Evolutionary conservation across 1,140 invertebrate genomes (phyloP), one percentile per base, ranked within the genome.

Genomic region (Psilanteris sp.): DNA sequence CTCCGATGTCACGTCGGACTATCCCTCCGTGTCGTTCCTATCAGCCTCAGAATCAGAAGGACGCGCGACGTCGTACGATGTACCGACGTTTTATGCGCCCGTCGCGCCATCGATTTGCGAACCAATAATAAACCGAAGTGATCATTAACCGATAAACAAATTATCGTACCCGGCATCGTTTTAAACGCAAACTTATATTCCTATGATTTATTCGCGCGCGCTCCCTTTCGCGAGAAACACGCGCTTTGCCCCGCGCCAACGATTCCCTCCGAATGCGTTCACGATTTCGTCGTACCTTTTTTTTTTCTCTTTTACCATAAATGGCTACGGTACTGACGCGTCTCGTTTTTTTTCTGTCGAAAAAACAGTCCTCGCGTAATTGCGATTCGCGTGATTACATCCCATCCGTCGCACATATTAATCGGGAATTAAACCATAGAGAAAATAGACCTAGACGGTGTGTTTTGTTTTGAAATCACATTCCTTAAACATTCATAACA

Each of bases 11-110:
- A 59, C 54, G 59, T 71, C 32, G 48, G 44, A 37, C 57, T 66
- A 57, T 71, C 66, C 73, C 59, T 66, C 61, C 44, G 59, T 59
- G 54, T 55, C 54, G 57, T 43, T 77, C 22, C 52, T 77, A 77
- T 61, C 50, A 62, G 64, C 57, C 34, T 76, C 54, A 43, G 64
- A 70, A 70, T 70, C 64, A 59, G 26, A 67, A 55, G 55, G 62
- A 73, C 59, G 50, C 59, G 50, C 68, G 50, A 50, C 57, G 37
- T 59, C 22, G 24, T 34, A 50, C 36, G 10, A 43, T 39, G 18
- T 57, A 32, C 27, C 37, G 61, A 43, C 59, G 31, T 48, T 66
- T 66, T 48, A 46, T 36, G 36, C 34, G 36, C 14, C 46, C 54
- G 43, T 50, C 20, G 34, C 61, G 20, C 46, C 59, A 66, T 50